These are phyloP conservation scores for Patella caerulea DNA, from an alignment of 2,888 invertebrate species.

Conservation along the genomic window DNA sequence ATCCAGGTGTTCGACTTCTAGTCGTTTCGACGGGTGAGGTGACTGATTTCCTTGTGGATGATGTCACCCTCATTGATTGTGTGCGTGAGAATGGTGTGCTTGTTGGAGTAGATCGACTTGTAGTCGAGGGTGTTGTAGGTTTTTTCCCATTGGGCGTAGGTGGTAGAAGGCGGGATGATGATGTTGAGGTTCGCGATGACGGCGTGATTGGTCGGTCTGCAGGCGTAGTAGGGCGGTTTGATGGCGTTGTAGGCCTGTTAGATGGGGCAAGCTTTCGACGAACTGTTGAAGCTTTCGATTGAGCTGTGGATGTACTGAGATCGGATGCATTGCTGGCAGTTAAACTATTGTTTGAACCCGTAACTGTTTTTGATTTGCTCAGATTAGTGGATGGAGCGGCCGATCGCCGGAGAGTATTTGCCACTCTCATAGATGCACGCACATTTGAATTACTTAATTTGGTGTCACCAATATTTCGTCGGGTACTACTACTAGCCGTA, in stretches of 20 bases:
- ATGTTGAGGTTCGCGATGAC: conserved; percentile 25
- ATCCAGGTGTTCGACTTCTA: conserved; percentile 36
- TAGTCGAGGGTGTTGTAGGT: conserved; percentile 28
- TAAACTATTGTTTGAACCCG: conserved; percentile 25
- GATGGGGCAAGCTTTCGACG: conserved; percentile 34
- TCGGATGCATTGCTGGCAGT: conserved; percentile 47
- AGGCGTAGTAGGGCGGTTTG: conserved; percentile 29
- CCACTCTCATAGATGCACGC: conserved; percentile 41
- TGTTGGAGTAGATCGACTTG: conserved; percentile 18
- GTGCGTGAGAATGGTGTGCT: conserved; percentile 32
- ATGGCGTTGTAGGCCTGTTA: conserved; percentile 31
- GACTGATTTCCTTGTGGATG: conserved; percentile 25
- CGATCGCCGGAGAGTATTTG: conserved; percentile 28
- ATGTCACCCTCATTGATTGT: conserved; percentile 40
- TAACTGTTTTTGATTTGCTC: conserved; percentile 20
- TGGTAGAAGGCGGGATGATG: conserved; percentile 26
- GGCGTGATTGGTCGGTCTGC: conserved; percentile 20
- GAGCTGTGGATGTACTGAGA: conserved; percentile 22
- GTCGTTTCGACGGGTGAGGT: conserved; percentile 2
- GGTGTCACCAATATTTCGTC: conserved; percentile 32
- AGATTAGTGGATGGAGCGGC: conserved; percentile 29
- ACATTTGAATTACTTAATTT: conserved; percentile 30
- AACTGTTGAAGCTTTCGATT: conserved; percentile 30
- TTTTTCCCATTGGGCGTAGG: conserved; percentile 32
- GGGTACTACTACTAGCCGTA: conserved; percentile 47